These are phyloP conservation scores for Otolemur crassicaudatus DNA, from an alignment of 2,797 vertebrate species.

Conservation along the genomic window DNA sequence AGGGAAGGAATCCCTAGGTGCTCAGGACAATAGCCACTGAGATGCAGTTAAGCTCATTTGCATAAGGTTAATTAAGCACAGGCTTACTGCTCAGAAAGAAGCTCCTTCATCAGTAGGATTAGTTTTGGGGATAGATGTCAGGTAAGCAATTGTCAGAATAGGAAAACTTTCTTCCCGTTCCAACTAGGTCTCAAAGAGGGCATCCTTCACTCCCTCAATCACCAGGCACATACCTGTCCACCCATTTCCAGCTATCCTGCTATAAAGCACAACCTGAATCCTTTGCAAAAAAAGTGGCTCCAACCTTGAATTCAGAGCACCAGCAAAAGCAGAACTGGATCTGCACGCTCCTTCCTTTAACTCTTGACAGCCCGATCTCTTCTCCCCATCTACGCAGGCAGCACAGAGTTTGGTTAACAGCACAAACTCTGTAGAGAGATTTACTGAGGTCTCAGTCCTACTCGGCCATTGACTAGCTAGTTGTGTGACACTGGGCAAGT, in stretches of 20 bases:
- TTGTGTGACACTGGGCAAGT: background rate
- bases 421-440: background rate
- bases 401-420: background rate
- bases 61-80: constrained; percentile 70
- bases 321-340: background rate
- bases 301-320: background rate
- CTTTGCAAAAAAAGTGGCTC: background rate
- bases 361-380: background rate
- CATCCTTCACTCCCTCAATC: background rate
- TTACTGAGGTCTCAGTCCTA: background rate
- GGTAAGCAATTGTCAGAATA: background rate
- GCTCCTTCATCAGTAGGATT: constrained; percentile 52
- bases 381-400: background rate
- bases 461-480: background rate
- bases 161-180: constrained; percentile 26
- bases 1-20: constrained; percentile 6
- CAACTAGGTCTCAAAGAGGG: background rate
- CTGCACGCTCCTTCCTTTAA: background rate
- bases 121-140: background rate
- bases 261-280: background rate
- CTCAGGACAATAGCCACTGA: constrained; percentile 32
- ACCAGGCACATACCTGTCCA: background rate
- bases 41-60: constrained; percentile 55
- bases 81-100: constrained; percentile 53
- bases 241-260: background rate